A percentile compares a stretch with the other conserved stretches of the same genome.
These are phyloP conservation scores for Cyphomyrmex costatus DNA, from an alignment of 1,140 invertebrate genomes.

Conservation along the genomic window DNA sequence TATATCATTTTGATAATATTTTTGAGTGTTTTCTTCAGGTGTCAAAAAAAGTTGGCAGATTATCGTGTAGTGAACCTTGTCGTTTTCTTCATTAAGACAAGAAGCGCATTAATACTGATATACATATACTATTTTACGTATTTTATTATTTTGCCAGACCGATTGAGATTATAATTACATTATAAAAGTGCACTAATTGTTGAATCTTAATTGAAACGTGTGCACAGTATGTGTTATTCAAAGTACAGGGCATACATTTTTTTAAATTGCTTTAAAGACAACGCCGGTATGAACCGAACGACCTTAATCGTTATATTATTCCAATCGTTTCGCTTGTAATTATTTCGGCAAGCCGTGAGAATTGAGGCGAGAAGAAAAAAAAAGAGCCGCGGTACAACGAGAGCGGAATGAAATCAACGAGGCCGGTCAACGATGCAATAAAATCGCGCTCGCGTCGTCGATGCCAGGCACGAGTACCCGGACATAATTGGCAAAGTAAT, in stretches of 20 bases:
- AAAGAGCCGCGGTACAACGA: not conserved
- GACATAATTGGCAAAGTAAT: slow-evolving; percentile 70
- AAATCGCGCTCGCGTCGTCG: slow-evolving; percentile 33
- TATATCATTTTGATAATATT: too few species aligned
- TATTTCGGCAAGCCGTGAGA: slow-evolving; percentile 45
- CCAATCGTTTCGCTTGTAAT: slow-evolving; percentile 39
- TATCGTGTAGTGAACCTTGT: too few species aligned
- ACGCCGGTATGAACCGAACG: not conserved
- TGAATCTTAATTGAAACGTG: not conserved
- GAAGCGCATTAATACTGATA: not conserved
- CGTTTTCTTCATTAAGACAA: too few species aligned
- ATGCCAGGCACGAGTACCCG: slow-evolving; percentile 1
- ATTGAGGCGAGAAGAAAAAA: slow-evolving; percentile 3
- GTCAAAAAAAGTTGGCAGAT: too few species aligned
- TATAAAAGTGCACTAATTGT: not conserved
- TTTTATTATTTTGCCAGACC: not conserved
- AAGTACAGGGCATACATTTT: not conserved
- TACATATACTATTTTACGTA: not conserved
- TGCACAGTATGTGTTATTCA: not conserved
- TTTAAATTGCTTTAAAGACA: slow-evolving; percentile 19
- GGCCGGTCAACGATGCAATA: slow-evolving; percentile 45
- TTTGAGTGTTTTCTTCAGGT: too few species aligned
- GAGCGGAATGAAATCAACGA: slow-evolving; percentile 23
- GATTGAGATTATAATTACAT: not conserved
- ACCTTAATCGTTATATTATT: slow-evolving; percentile 43